Evolutionary conservation across 2,888 invertebrate species (phyloP).

Genomic region (Acleris literana): DNA sequence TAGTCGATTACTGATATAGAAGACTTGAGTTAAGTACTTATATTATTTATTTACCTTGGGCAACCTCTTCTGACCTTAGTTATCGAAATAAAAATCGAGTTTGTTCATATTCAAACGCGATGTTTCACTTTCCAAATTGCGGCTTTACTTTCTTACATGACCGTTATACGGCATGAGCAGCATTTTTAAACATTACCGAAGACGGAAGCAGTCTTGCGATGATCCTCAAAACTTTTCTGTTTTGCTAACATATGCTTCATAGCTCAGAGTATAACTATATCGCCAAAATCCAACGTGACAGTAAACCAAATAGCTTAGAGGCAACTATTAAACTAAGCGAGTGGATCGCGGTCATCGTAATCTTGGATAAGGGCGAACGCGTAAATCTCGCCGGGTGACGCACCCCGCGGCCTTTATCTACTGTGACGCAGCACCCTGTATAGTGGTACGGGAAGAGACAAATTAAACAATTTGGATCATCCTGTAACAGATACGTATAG

Average conservation of each 20-base stretch:
- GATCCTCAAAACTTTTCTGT: too few species aligned
- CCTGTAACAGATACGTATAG: too few species aligned
- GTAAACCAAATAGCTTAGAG: constrained; percentile 36
- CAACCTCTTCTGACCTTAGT: too few species aligned
- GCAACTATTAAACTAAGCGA: constrained; percentile 76
- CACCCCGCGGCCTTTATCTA: constrained; percentile 80
- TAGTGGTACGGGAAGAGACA: constrained; percentile 16
- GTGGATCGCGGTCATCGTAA: constrained; percentile 82
- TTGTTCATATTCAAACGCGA: too few species aligned
- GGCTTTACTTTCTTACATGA: too few species aligned
- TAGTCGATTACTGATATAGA: background rate
- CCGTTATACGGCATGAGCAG: too few species aligned
- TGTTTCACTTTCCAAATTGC: too few species aligned
- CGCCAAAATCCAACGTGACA: constrained; percentile 23
- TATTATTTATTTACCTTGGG: too few species aligned
- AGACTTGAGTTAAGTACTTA: too few species aligned
- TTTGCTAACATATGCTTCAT: background rate
- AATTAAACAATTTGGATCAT: background rate
- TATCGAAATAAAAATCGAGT: too few species aligned
- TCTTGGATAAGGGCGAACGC: constrained; percentile 81
- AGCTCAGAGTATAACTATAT: background rate
- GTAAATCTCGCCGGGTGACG: constrained; percentile 80
- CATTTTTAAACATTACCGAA: too few species aligned
- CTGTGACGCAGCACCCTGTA: constrained; percentile 60
- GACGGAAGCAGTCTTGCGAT: too few species aligned